Evolutionary conservation across 2,888 invertebrate genomes (phyloP), one percentile per base, ranked within the genome.

Genomic region (Elegia similella): DNA sequence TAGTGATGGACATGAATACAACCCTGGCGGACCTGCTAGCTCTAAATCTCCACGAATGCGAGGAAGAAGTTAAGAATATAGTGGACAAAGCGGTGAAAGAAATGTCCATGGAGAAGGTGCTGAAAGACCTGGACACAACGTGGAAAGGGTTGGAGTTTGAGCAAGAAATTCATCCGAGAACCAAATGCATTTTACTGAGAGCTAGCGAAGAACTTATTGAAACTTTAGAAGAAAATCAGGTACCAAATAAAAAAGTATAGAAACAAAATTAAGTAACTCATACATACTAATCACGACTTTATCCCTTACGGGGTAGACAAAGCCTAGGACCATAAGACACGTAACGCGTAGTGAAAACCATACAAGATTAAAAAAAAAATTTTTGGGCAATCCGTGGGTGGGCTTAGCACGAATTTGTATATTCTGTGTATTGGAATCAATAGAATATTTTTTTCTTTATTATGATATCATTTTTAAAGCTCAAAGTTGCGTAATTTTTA

Each of bases 21-120:
- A 98, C 98, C 0, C 86, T 99, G 69, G 96, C 98, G 1, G 98
- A 99, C 80, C 92, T 99, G 17, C 90, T 99, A 63, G 96, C 96
- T 6, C 87, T 99, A 52, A 98, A 98, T 85, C 93, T 99, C 8
- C 99, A 99, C 82, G 97, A 98, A 84, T 98, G 97, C 83, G 99
- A 99, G 84, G 99, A 99, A 81, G 98, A 99, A 84, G 98, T 98
- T 0, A 97, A 98, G 76, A 98, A 97, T 81, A 98, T 99, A 71
- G 99, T 99, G 7, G 99, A 99, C 82, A 98, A 98, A 89, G 98
- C 99, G 0, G 98, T 98, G 0, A 99, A 99, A 87, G 99, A 99
- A 92, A 98, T 98, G 97, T 97, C 98, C 1, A 99, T 99, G 98
- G 99, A 99, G 84, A 98, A 98, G 82, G 95, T 96, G 57, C 92